These are phyloP conservation scores for Salvator merianae DNA, from an alignment of 2,113 vertebrate genomes.

Conservation along the genomic window DNA sequence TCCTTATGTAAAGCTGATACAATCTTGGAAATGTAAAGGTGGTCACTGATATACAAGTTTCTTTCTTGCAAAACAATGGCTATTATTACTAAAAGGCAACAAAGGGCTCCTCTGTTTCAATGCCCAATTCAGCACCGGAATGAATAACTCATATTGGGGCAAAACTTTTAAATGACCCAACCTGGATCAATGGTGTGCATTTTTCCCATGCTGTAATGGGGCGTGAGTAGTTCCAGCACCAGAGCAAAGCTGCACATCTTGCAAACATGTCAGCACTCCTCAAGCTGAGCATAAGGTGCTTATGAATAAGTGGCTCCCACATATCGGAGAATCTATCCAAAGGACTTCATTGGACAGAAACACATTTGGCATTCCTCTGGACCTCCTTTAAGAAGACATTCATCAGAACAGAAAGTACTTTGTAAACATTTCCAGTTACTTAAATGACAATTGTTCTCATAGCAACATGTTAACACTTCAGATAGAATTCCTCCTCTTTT, in stretches of 20 bases:
- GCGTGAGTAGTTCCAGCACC: neutral
- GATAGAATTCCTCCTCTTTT: conserved; percentile 58
- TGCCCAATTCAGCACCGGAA: too few relatives aligned
- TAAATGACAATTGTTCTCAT: conserved; percentile 59
- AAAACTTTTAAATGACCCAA: neutral
- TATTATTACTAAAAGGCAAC: too few relatives aligned
- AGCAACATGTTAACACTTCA: conserved; percentile 57
- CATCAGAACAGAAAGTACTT: conserved; percentile 36
- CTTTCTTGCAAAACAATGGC: too few relatives aligned
- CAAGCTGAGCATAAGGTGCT: neutral
- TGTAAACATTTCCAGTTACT: conserved; percentile 48
- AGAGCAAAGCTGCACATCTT: neutral
- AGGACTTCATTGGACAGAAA: conserved; percentile 46
- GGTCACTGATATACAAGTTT: too few relatives aligned
- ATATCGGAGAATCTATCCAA: neutral
- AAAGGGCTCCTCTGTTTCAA: too few relatives aligned
- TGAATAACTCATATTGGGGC: too few relatives aligned
- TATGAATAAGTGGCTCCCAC: neutral
- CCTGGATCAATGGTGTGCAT: neutral
- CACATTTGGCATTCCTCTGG: conserved; percentile 48
- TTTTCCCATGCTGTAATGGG: neutral
- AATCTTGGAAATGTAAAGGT: too few relatives aligned
- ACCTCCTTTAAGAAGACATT: conserved; percentile 47
- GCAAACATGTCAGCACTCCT: neutral
- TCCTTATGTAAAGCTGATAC: too few relatives aligned